Conservation (phyloP, 2,888 invertebrate species). For the Drosophila koepferae region DNA sequence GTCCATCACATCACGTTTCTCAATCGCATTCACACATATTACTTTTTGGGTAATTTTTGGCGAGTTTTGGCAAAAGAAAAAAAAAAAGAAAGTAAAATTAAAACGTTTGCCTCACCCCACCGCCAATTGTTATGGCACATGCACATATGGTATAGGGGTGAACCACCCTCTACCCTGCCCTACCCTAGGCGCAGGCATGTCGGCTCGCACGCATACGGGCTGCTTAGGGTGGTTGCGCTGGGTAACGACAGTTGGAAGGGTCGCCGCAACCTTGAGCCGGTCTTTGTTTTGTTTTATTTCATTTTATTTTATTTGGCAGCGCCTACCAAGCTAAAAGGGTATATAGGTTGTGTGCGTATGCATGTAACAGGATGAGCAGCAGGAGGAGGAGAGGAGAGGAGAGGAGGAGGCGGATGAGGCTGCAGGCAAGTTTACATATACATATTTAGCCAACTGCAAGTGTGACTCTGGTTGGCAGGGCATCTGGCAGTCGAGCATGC, state of each 20-base stretch:
- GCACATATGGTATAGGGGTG: conserved; percentile 30
- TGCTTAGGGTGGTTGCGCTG: conserved; percentile 20
- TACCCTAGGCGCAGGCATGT: conserved; percentile 5
- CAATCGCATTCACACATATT: neutral
- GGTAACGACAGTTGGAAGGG: conserved; percentile 46
- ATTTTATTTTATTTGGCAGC: too few species aligned
- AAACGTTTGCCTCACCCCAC: conserved; percentile 28
- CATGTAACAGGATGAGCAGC: neutral
- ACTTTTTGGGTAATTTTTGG: conserved; percentile 24
- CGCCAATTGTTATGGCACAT: conserved; percentile 6
- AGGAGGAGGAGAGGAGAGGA: neutral
- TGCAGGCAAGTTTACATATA: neutral
- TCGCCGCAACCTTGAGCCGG: conserved; percentile 46
- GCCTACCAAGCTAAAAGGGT: neutral
- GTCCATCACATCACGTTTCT: neutral
- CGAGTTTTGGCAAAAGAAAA: conserved; percentile 25
- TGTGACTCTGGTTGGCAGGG: neutral
- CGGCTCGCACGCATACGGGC: conserved; percentile 6
- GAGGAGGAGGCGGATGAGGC: neutral
- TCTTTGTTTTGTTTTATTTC: neutral
- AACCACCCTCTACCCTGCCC: conserved; percentile 27
- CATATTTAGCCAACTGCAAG: too few species aligned
- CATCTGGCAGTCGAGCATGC: neutral
- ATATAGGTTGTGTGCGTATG: neutral
- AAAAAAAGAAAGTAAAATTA: neutral